Evolutionary conservation across 2,797 vertebrate species (phyloP), one percentile per base, ranked within the genome.

Genomic region (Cirrhinus mrigala): DNA sequence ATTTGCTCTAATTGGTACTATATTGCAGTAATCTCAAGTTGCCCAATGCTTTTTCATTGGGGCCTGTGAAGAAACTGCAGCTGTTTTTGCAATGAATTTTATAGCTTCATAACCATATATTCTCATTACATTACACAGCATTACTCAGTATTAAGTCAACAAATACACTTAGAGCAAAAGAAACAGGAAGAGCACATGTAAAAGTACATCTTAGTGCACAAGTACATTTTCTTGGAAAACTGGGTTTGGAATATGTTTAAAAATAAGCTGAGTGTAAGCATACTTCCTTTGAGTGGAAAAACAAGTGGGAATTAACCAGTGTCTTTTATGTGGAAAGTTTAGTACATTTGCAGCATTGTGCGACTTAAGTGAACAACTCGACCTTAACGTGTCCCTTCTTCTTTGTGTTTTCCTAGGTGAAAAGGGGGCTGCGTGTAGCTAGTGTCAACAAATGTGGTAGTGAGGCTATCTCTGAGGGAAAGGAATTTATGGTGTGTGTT

Each of bases 401-500:
- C 62, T 86, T 15, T 66, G 40, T 79, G 56, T 81, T 68, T 62
- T 76, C 37, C 62, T 82, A 46, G 8, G 83, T 82, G 74, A 69
- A 69, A 71, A 46, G 0, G 37, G 68, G 29, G 24, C 64, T 78
- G 46, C 54, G n/a, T 76, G 70, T 86, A 79, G 87, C 62, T 79
- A 79, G 56, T 92, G 37, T 91, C 80, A 83, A 87, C 84, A 48
- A 87, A 88, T 88, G 92, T 92, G 89, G 66, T 58, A 84, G 86
- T 86, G 89, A 92, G 89, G 90, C 84, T 37, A 89, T 93, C 93
- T 86, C 92, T 81, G 86, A 92, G 94, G 93, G 90, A 91, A 91
- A 75, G 74, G 85, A 88, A 85, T 92, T 91, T 95, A 94, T 94
- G 92, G 92, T 86, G 91, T 93, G 94, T 92, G 91, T 90, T 92